Conservation (phyloP, 2,113 vertebrate species). For the Amphiprion ocellaris region DNA sequence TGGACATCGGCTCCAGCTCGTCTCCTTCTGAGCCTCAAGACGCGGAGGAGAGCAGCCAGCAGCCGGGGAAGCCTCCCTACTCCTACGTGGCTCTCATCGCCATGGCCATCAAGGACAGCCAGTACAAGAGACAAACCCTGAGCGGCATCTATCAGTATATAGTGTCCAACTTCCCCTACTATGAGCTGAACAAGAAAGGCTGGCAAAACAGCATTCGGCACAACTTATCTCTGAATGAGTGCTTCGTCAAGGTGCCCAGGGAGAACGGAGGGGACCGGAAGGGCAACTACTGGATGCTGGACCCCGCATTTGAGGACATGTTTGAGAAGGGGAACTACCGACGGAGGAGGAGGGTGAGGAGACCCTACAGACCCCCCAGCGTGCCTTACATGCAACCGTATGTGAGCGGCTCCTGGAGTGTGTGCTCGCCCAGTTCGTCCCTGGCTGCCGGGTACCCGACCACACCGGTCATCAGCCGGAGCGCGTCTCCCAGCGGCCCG, state of each 20-base stretch:
- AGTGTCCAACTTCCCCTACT: conserved; percentile 86
- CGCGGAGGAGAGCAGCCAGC: neutral
- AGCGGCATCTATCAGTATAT: conserved; percentile 88
- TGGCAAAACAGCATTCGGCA: conserved; percentile 91
- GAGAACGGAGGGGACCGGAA: conserved; percentile 68
- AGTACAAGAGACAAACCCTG: conserved; percentile 82
- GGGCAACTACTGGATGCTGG: conserved; percentile 86
- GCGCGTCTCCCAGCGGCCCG: conserved; percentile 66
- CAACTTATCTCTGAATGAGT: conserved; percentile 89
- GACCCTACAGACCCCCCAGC: conserved; percentile 50
- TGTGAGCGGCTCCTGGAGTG: conserved; percentile 63
- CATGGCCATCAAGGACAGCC: conserved; percentile 87
- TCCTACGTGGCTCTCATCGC: conserved; percentile 89
- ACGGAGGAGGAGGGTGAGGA: conserved; percentile 78
- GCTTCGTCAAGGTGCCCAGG: conserved; percentile 86
- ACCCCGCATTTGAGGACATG: conserved; percentile 85
- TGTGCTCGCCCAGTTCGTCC: conserved; percentile 51
- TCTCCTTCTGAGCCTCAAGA: conserved; percentile 8
- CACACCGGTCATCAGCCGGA: conserved; percentile 33
- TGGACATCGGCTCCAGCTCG: conserved; percentile 61
- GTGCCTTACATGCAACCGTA: conserved; percentile 71
- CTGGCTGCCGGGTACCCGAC: conserved; percentile 42
- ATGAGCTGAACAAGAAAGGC: conserved; percentile 81
- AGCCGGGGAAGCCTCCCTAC: conserved; percentile 83
- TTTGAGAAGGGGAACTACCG: conserved; percentile 86